Conservation (phyloP, 1,140 invertebrate genomes). For the Drosophila cardini region DNA sequence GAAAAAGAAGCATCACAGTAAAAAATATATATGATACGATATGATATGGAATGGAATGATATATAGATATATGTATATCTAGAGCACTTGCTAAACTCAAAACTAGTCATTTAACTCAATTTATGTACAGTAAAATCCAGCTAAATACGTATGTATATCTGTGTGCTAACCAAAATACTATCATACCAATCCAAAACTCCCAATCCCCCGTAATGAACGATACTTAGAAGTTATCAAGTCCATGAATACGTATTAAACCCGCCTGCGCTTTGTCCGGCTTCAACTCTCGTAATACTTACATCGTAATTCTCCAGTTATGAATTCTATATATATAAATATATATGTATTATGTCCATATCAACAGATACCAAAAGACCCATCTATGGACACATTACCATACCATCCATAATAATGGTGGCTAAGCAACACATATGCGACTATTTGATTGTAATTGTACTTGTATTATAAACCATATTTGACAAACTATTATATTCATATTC, state of each 20-base stretch:
- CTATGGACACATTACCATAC: slow-evolving; percentile 20
- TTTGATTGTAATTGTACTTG: slow-evolving; percentile 76
- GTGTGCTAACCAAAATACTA: slow-evolving; percentile 9
- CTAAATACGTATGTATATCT: slow-evolving; percentile 23
- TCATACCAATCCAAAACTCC: background rate
- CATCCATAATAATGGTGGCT: slow-evolving; percentile 28
- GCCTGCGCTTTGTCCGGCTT: slow-evolving; percentile 46
- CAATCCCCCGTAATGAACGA: background rate
- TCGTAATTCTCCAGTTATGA: slow-evolving; percentile 20
- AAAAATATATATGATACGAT: slow-evolving; percentile 14
- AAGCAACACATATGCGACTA: slow-evolving; percentile 54
- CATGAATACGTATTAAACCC: slow-evolving; percentile 19
- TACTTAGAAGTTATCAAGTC: slow-evolving; percentile 13
- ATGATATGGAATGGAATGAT: slow-evolving; percentile 10
- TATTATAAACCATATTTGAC: slow-evolving; percentile 75
- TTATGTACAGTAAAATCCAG: slow-evolving; percentile 67
- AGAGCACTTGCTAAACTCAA: slow-evolving; percentile 63
- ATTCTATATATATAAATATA: background rate
- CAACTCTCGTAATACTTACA: slow-evolving; percentile 22
- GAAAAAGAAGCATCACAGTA: slow-evolving; percentile 53
- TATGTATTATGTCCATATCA: slow-evolving; percentile 52
- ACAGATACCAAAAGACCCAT: slow-evolving; percentile 23
- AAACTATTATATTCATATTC: slow-evolving; percentile 76
- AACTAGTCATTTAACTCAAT: slow-evolving; percentile 67
- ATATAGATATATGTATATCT: slow-evolving; percentile 34